Percentiles rank a stretch among this genome's conserved stretches.
Evolutionary conservation across 2,888 invertebrate species (phyloP).

Genomic region (Leptopterna dolabrata): DNA sequence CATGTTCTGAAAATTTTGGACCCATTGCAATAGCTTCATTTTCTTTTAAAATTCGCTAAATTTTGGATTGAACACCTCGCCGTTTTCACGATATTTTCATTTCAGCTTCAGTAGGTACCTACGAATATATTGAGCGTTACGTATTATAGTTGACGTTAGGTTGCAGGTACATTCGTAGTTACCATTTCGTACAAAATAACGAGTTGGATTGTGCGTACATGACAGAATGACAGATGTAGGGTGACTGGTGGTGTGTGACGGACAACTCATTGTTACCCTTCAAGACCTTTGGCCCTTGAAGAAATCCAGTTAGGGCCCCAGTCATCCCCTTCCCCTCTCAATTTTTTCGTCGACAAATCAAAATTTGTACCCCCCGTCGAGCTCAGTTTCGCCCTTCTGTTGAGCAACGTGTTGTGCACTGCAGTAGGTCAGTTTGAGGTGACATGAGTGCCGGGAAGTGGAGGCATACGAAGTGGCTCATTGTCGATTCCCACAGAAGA

Average conservation of each 20-base stretch:
- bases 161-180: background rate
- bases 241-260: background rate
- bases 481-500: background rate
- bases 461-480: background rate
- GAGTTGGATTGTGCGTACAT: background rate
- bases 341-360: background rate
- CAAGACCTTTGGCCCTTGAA: conserved; percentile 1
- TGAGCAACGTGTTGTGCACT: background rate
- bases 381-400: background rate
- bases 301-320: background rate
- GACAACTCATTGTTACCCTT: background rate
- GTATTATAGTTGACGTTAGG: too few species aligned
- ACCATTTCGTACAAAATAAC: background rate
- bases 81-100: too few species aligned
- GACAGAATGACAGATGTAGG: background rate
- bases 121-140: too few species aligned
- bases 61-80: too few species aligned
- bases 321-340: background rate
- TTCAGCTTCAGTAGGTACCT: too few species aligned
- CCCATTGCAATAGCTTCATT: too few species aligned
- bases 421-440: background rate
- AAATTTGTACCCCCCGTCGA: background rate
- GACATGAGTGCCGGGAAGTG: background rate
- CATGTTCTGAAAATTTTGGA: too few species aligned
- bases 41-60: too few species aligned